These are phyloP conservation scores for Clavelina lepadiformis DNA, from an alignment of 23 tunicate genomes.

Conservation along the genomic window DNA sequence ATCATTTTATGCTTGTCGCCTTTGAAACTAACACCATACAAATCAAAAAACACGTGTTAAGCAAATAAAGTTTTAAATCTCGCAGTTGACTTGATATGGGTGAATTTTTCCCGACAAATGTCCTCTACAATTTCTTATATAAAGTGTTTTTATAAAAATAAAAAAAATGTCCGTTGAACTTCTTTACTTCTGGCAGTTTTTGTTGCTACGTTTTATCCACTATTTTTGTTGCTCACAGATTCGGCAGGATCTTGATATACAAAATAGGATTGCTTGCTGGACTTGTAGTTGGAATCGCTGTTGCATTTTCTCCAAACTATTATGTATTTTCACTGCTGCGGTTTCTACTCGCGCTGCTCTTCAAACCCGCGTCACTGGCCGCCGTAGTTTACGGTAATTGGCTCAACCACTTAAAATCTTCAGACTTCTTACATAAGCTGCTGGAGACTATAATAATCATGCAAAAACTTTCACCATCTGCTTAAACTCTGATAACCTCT, in stretches of 20 bases:
- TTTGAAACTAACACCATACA: too few species aligned
- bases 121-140: too few species aligned
- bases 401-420: not conserved
- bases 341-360: constrained; percentile 2
- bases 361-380: constrained; percentile 5
- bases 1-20: too few species aligned
- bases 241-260: constrained; percentile 12
- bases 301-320: constrained; percentile 8
- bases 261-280: not conserved
- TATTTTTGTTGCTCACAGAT: not conserved
- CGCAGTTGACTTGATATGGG: too few species aligned
- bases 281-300: not conserved
- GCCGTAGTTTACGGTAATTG: constrained; percentile 15
- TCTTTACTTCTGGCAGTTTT: too few species aligned
- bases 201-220: too few species aligned
- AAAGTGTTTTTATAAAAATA: too few species aligned
- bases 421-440: not conserved
- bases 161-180: too few species aligned
- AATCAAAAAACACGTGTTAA: too few species aligned
- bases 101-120: too few species aligned
- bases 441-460: not conserved
- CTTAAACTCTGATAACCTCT: not conserved
- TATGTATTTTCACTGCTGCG: constrained; percentile 14
- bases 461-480: not conserved
- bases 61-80: too few species aligned